A percentile compares a stretch with the other conserved stretches of the same genome.
Conservation (phyloP, 2,888 invertebrate species). For the Athetis lepigone region DNA sequence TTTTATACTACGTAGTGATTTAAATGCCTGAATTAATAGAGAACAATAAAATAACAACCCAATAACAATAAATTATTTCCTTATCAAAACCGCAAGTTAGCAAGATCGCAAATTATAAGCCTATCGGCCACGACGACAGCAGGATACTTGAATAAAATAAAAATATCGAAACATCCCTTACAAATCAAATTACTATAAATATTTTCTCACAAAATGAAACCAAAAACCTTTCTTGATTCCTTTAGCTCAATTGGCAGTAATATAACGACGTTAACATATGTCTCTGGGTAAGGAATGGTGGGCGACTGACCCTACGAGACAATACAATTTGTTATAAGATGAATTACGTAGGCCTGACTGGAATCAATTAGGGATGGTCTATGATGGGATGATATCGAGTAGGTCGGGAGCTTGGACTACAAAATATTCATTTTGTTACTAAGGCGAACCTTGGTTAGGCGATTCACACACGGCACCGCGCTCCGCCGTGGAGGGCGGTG, state of each 20-base stretch:
- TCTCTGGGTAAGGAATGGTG: constrained; percentile 27
- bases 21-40: too few relatives aligned
- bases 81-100: not conserved
- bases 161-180: constrained; percentile 29
- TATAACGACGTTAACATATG: constrained; percentile 42
- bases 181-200: constrained; percentile 45
- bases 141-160: not conserved
- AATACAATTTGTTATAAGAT: constrained; percentile 55
- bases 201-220: constrained; percentile 30
- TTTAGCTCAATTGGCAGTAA: constrained; percentile 31
- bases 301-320: constrained; percentile 38
- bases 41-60: not conserved
- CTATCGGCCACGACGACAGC: not conserved
- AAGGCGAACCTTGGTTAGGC: too few relatives aligned
- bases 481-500: too few relatives aligned
- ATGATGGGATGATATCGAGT: constrained; percentile 47
- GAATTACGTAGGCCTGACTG: constrained; percentile 45
- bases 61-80: not conserved
- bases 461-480: too few relatives aligned
- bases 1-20: too few relatives aligned
- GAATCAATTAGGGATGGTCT: constrained; percentile 64
- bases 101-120: constrained; percentile 1
- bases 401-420: constrained; percentile 30
- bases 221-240: constrained; percentile 17
- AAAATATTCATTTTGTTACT: not conserved